These are phyloP conservation scores for Spheniscus humboldti DNA, from an alignment of 2,797 vertebrate genomes.

Conservation along the genomic window DNA sequence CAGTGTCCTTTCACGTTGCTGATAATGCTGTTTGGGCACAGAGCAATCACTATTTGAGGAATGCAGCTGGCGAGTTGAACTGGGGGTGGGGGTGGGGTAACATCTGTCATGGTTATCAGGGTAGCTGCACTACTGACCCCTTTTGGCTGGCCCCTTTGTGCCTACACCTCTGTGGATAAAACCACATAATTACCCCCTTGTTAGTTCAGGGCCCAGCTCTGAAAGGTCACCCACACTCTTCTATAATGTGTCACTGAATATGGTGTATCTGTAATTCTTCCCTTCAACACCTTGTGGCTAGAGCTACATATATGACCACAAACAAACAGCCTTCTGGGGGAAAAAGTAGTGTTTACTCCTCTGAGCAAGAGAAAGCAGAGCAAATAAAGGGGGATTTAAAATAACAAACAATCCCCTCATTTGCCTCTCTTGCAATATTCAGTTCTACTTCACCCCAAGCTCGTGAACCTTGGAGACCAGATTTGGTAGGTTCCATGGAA, in stretches of 20 bases:
- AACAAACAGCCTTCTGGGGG: not conserved
- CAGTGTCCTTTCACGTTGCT: constrained; percentile 34
- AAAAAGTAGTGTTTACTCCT: not conserved
- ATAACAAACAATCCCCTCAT: not conserved
- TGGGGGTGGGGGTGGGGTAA: not conserved
- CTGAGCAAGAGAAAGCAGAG: not conserved
- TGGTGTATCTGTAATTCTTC: not conserved
- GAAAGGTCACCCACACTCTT: not conserved
- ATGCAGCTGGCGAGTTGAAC: not conserved
- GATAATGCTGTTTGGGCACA: constrained; percentile 2
- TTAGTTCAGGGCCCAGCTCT: not conserved
- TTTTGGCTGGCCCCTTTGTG: not conserved
- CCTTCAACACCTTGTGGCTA: not conserved
- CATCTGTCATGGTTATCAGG: not conserved
- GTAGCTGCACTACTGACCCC: not conserved
- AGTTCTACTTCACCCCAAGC: not conserved
- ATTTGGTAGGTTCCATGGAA: not conserved
- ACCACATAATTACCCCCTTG: not conserved
- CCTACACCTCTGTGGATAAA: not conserved
- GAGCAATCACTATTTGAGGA: not conserved
- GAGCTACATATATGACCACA: not conserved
- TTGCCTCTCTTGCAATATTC: not conserved
- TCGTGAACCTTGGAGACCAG: not conserved
- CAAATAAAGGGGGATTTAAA: not conserved
- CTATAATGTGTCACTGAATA: not conserved